A percentile compares a stretch with the other conserved stretches of the same genome.
Conservation (phyloP, 2,113 vertebrate species). For the Butorides virescens region DNA sequence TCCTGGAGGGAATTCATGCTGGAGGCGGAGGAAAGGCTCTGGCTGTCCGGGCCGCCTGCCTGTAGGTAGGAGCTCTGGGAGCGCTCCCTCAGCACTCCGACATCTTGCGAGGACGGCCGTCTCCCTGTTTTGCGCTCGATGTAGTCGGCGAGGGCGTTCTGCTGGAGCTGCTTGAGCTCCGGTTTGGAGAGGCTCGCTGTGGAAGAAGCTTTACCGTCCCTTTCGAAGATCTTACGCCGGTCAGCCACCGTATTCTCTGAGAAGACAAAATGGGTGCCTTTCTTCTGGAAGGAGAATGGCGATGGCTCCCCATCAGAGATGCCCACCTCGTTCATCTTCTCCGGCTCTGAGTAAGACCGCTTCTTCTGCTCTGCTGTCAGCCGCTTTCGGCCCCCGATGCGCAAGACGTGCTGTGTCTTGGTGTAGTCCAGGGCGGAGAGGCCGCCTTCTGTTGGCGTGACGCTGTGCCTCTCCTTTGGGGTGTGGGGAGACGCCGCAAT, state of each 20-base stretch:
- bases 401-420: slow-evolving; percentile 42
- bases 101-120: slow-evolving; percentile 65
- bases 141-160: slow-evolving; percentile 88
- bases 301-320: slow-evolving; percentile 72
- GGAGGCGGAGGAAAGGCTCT: slow-evolving; percentile 79
- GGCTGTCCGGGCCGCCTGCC: slow-evolving; percentile 56
- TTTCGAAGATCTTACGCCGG: slow-evolving; percentile 88
- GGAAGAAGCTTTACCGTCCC: slow-evolving; percentile 66
- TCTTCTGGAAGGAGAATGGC: slow-evolving; percentile 53
- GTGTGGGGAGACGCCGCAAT: slow-evolving; percentile 74
- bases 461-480: slow-evolving; percentile 85
- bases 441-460: slow-evolving; percentile 73
- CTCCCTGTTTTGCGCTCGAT: slow-evolving; percentile 85
- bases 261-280: slow-evolving; percentile 58
- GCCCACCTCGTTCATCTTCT: slow-evolving; percentile 93
- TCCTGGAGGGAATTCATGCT: slow-evolving; percentile 89
- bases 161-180: slow-evolving; percentile 89
- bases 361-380: slow-evolving; percentile 90
- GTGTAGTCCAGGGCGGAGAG: slow-evolving; percentile 27
- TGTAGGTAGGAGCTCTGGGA: slow-evolving; percentile 79
- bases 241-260: slow-evolving; percentile 86
- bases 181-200: slow-evolving; percentile 75
- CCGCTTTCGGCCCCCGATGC: slow-evolving; percentile 86
- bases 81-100: slow-evolving; percentile 48
- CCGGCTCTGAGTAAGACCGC: slow-evolving; percentile 91